Percentiles rank a stretch among this genome's conserved stretches.
Conservation (phyloP, 2,888 invertebrate genomes). For the Fissipunctia ypsillon region DNA sequence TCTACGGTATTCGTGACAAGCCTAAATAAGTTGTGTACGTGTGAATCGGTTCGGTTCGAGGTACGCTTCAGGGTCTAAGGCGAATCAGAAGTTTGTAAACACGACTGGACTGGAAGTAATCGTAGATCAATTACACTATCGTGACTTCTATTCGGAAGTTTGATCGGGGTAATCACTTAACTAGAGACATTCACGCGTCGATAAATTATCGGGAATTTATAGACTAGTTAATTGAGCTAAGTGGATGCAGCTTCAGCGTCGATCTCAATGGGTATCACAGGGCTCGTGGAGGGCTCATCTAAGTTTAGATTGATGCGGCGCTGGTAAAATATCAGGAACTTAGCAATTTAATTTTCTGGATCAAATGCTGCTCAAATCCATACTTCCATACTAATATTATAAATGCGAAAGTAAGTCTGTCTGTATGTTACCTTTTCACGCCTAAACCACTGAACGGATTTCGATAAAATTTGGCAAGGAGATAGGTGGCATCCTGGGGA, state of each 20-base stretch:
- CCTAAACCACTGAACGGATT: too few species aligned
- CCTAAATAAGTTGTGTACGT: conserved; percentile 35
- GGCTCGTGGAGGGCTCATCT: background rate
- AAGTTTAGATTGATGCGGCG: background rate
- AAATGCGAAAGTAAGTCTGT: too few species aligned
- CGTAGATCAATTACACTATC: conserved; percentile 29
- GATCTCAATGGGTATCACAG: background rate
- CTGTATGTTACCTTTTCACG: too few species aligned
- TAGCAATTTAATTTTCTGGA: background rate
- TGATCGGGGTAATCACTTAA: conserved; percentile 46
- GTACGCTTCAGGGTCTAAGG: conserved; percentile 51
- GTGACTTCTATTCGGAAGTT: conserved; percentile 34
- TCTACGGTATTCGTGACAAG: conserved; percentile 42
- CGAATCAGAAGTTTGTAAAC: conserved; percentile 58
- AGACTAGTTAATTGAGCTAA: conserved; percentile 3
- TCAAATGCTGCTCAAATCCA: background rate
- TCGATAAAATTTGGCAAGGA: too few species aligned
- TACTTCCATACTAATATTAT: too few species aligned
- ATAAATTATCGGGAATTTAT: conserved; percentile 16
- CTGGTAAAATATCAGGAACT: background rate
- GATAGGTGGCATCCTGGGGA: too few species aligned
- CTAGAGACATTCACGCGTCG: conserved; percentile 29
- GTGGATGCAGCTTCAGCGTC: background rate
- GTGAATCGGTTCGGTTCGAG: conserved; percentile 44
- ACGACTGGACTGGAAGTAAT: conserved; percentile 38